Evolutionary conservation across 2,797 vertebrate genomes (phyloP).

Genomic region (Microctenopoma stevenorrisi): DNA sequence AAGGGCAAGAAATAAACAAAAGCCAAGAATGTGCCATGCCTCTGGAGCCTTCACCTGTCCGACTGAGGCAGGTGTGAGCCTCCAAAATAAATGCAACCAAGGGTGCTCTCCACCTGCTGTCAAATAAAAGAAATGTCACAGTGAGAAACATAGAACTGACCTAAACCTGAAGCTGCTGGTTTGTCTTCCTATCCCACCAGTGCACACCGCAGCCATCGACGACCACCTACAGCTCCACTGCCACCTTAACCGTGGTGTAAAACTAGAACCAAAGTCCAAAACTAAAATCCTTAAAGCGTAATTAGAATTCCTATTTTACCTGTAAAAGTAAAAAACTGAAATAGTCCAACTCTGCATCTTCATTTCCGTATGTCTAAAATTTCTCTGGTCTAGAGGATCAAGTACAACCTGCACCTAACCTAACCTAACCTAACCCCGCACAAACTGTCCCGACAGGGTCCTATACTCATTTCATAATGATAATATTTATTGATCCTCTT

Average conservation of each 20-base stretch:
- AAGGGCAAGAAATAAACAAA: no score
- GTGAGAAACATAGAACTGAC: background rate
- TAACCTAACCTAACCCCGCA: no score
- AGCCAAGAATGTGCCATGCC: no score
- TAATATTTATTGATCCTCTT: no score
- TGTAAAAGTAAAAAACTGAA: background rate
- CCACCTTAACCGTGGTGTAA: background rate
- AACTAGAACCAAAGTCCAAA: background rate
- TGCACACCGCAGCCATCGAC: background rate
- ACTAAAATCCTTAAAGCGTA: no score
- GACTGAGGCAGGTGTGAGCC: background rate
- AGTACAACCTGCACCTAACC: no score
- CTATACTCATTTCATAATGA: constrained; percentile 12
- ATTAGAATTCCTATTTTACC: background rate
- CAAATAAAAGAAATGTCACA: background rate
- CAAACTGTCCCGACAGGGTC: background rate
- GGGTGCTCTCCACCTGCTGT: background rate
- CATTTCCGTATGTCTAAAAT: background rate
- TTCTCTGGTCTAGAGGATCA: background rate
- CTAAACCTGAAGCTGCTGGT: background rate
- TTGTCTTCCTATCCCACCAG: background rate
- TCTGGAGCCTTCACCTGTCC: background rate
- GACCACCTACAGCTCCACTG: background rate
- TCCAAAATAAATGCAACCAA: background rate
- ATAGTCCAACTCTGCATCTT: background rate